These are phyloP conservation scores for Hymenochirus boettgeri DNA, from an alignment of 2,113 vertebrate genomes.

Conservation along the genomic window DNA sequence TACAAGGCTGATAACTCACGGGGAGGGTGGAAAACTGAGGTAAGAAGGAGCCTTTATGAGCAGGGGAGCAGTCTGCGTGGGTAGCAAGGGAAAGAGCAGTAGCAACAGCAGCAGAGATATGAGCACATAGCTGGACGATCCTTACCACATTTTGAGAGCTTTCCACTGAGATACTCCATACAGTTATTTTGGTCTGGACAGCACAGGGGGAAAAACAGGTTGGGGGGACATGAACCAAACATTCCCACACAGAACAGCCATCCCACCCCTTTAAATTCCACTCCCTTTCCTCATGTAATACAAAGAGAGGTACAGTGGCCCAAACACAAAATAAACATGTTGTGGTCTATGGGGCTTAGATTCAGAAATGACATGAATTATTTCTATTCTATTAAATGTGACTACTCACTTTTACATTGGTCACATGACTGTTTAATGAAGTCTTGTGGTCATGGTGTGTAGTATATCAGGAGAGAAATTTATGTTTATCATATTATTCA, in stretches of 20 bases:
- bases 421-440: too few species aligned
- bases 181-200: slow-evolving; percentile 80
- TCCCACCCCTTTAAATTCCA: slow-evolving; percentile 46
- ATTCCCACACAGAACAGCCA: slow-evolving; percentile 41
- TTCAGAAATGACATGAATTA: too few species aligned
- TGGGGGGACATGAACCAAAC: slow-evolving; percentile 60
- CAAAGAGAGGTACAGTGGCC: not conserved
- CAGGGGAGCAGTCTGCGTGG: slow-evolving; percentile 25
- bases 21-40: slow-evolving; percentile 3
- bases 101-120: slow-evolving; percentile 35
- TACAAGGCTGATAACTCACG: not conserved
- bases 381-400: too few species aligned
- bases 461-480: too few species aligned
- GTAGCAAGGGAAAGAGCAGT: slow-evolving; percentile 41
- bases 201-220: slow-evolving; percentile 62
- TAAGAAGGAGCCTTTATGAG: slow-evolving; percentile 8
- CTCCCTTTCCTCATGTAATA: not conserved
- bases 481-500: too few species aligned
- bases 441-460: too few species aligned
- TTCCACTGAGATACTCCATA: slow-evolving; percentile 81
- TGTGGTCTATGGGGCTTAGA: too few species aligned
- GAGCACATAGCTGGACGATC: slow-evolving; percentile 45
- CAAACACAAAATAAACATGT: not conserved
- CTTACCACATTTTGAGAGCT: slow-evolving; percentile 94
- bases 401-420: too few species aligned